phyloP scores from a whole-genome alignment of 2,113 vertebrate genomes.

The Labrus mixtus region DNA sequence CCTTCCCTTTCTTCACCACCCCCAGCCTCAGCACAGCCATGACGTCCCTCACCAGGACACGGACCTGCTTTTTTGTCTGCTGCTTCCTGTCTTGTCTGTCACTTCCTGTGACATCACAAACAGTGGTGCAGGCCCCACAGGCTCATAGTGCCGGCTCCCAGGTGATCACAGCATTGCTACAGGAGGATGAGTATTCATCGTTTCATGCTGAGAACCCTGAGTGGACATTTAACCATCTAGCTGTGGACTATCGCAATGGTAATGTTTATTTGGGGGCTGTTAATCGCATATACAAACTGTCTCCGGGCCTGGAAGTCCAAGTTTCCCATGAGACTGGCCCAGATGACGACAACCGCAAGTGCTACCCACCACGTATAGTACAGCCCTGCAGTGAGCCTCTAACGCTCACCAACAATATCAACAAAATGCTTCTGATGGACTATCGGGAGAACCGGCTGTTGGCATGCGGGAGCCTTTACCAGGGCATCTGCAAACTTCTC shows the following conservation, averaged over 20 bases:
- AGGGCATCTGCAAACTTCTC: slow-evolving; percentile 97
- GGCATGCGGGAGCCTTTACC: slow-evolving; percentile 96
- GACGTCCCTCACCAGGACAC: slow-evolving; percentile 86
- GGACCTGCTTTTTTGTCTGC: slow-evolving; percentile 89
- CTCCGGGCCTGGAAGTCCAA: slow-evolving; percentile 89
- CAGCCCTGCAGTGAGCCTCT: slow-evolving; percentile 96
- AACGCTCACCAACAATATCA: slow-evolving; percentile 94
- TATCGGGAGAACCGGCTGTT: slow-evolving; percentile 95
- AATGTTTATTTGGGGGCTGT: slow-evolving; percentile 96
- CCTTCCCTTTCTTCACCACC: slow-evolving; percentile 66
- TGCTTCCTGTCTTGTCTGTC: slow-evolving; percentile 87
- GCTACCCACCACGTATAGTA: slow-evolving; percentile 96
- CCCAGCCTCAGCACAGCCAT: slow-evolving; percentile 78
- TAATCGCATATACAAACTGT: slow-evolving; percentile 98
- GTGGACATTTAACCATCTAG: slow-evolving; percentile 95
- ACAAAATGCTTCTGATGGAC: slow-evolving; percentile 99
- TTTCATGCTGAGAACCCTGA: slow-evolving; percentile 89
- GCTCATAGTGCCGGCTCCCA: slow-evolving; percentile 80
- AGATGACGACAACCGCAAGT: slow-evolving; percentile 98
- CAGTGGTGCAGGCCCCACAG: slow-evolving; percentile 82
- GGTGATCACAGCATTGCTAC: slow-evolving; percentile 79
- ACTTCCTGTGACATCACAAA: slow-evolving; percentile 65
- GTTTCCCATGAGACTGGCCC: slow-evolving; percentile 95
- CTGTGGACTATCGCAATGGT: slow-evolving; percentile 94
- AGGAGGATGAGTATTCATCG: slow-evolving; percentile 86